A percentile compares a stretch with the other conserved stretches of the same genome.
Conservation (phyloP, 1,140 invertebrate genomes). For the Lordiphosa clarofinis region DNA sequence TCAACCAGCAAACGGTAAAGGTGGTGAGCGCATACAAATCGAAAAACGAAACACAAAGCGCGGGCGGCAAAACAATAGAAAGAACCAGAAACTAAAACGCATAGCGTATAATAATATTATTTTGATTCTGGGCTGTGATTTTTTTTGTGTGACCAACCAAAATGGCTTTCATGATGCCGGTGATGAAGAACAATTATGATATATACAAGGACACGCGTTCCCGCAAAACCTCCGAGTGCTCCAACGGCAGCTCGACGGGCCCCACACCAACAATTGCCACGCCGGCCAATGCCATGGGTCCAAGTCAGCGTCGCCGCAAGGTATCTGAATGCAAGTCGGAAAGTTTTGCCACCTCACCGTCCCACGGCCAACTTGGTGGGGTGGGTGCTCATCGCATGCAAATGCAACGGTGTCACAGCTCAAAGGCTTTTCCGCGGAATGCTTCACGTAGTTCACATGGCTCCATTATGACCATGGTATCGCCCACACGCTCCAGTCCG, state of each 20-base stretch:
- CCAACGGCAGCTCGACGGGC: slow-evolving; percentile 77
- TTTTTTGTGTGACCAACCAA: slow-evolving; percentile 40
- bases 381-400: slow-evolving; percentile 81
- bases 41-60: slow-evolving; percentile 14
- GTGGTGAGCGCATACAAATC: slow-evolving; percentile 30
- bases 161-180: slow-evolving; percentile 97
- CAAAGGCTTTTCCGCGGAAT: slow-evolving; percentile 81
- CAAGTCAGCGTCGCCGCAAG: slow-evolving; percentile 84
- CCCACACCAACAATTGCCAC: slow-evolving; percentile 79
- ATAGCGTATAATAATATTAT: slow-evolving; percentile 6
- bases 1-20: slow-evolving; percentile 41
- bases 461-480: slow-evolving; percentile 84
- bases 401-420: slow-evolving; percentile 71
- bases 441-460: slow-evolving; percentile 82
- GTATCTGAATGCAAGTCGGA: slow-evolving; percentile 91
- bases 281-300: slow-evolving; percentile 53
- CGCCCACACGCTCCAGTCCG: slow-evolving; percentile 81
- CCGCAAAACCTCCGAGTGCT: slow-evolving; percentile 87
- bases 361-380: slow-evolving; percentile 81
- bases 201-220: slow-evolving; percentile 91
- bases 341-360: slow-evolving; percentile 86
- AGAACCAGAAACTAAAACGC: slow-evolving; percentile 7
- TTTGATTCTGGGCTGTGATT: slow-evolving; percentile 30
- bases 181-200: slow-evolving; percentile 95
- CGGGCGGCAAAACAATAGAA: slow-evolving; percentile 29